phyloP scores from a whole-genome alignment of 2,888 invertebrate genomes.

The Serrognathus titanus region DNA sequence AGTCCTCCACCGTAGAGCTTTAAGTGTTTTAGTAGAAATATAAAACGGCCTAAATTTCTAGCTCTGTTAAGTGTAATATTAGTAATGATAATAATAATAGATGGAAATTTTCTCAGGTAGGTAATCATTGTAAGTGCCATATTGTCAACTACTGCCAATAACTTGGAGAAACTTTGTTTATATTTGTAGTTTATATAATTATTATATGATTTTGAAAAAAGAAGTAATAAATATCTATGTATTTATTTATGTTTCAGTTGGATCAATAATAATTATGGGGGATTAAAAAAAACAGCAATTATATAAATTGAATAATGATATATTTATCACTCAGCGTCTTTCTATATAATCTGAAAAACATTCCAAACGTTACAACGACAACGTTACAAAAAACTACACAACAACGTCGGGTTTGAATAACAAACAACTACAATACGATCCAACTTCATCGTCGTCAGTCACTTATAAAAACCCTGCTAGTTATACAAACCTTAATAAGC shows the following conservation, averaged over 20 bases:
- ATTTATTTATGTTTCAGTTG: too few relatives aligned
- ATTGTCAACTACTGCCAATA: slow-evolving; percentile 15
- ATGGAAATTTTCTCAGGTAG: slow-evolving; percentile 14
- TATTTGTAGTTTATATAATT: slow-evolving; percentile 16
- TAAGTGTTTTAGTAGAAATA: slow-evolving; percentile 5
- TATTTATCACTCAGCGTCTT: slow-evolving; percentile 37
- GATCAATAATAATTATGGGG: too few relatives aligned
- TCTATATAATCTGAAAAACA: slow-evolving; percentile 32
- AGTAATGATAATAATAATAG: not conserved
- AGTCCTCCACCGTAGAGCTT: slow-evolving; percentile 27
- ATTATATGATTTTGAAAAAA: not conserved
- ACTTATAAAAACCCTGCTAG: slow-evolving; percentile 27
- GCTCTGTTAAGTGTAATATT: not conserved
- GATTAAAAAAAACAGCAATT: too few relatives aligned
- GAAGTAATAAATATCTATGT: not conserved
- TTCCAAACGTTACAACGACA: slow-evolving; percentile 29
- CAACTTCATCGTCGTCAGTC: slow-evolving; percentile 23
- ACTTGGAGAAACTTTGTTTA: slow-evolving; percentile 9
- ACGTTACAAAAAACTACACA: slow-evolving; percentile 35
- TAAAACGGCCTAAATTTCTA: not conserved
- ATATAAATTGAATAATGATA: slow-evolving; percentile 21
- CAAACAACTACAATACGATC: slow-evolving; percentile 14
- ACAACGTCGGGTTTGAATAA: slow-evolving; percentile 24
- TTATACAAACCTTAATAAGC: slow-evolving; percentile 17
- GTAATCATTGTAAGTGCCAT: slow-evolving; percentile 16